Base-by-base conservation (phyloP, 2,888 invertebrate species). In the Scaptomyza reducta region DNA sequence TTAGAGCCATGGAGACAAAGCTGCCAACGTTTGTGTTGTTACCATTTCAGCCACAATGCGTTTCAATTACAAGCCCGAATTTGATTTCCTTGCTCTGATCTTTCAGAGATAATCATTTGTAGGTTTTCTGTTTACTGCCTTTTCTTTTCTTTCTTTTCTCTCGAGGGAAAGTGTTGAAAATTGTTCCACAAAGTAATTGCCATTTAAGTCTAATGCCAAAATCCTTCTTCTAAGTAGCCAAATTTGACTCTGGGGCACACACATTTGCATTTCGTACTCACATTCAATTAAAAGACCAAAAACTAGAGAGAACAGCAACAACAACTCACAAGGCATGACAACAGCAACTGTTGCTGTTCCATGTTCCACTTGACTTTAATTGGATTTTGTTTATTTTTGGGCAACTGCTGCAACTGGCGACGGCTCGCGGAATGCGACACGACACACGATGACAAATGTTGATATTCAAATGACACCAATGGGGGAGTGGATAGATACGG, bases 361-460 rank as follows among this genome's bases (percentile, higher is more conserved):
- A 72, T 83, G 73, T 79, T 80, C 51, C 79, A 83, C 77, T 79
- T 79, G 84, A 83, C 79, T 84, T 87, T 84, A 84, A 84, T 84
- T 84, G 83, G 83, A 87, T 79, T 87, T 70, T 79, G 79, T 84
- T 80, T 85, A 81, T 74, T 81, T 87, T 87, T 87, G 79, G 79
- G 66, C 82, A 87, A 51, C 46, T 29, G 60, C 50, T 9, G 16
- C 40, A 16, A 16, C 16, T 73, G 76, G 67, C 57, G 70, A 84
- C 75, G 69, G 58, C 65, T 68, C 63, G 79, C 73, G 85, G 82
- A 77, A 87, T 87, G 82, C 79, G 56, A 67, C 83, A 87, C 83
- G 88, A 85, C 88, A 87, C 83, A 85, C 83, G 84, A 84, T 87
- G 84, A 88, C 84, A 85, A 84, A 84, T 84, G 84, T 88, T 86